Percentiles rank a stretch among this genome's conserved stretches.
phyloP scores from a whole-genome alignment of 2,888 invertebrate species.

The Lepidocyrtinus sp. region DNA sequence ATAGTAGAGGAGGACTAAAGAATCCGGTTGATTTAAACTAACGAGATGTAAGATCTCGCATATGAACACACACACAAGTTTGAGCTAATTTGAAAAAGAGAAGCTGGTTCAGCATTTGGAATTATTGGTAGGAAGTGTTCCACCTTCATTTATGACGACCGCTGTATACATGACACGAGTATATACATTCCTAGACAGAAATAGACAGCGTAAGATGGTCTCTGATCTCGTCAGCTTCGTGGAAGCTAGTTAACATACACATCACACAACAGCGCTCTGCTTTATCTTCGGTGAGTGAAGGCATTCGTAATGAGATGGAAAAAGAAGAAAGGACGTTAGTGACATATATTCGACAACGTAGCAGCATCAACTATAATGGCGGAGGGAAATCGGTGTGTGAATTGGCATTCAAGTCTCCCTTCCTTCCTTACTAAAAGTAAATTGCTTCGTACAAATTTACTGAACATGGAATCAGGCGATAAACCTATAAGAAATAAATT shows the following conservation, averaged over 20 bases:
- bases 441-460: not conserved
- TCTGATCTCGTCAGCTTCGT: not conserved
- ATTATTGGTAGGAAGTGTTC: too few relatives aligned
- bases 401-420: not conserved
- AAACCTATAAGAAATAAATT: not conserved
- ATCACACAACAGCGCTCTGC: not conserved
- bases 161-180: too few relatives aligned
- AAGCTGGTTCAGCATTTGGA: too few relatives aligned
- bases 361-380: too few relatives aligned
- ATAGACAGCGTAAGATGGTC: not conserved
- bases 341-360: not conserved
- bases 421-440: not conserved
- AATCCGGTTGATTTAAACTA: too few relatives aligned
- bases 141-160: too few relatives aligned
- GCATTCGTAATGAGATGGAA: not conserved
- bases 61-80: too few relatives aligned
- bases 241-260: not conserved
- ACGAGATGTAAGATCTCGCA: too few relatives aligned
- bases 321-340: not conserved
- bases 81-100: too few relatives aligned
- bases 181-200: not conserved
- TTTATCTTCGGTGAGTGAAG: not conserved
- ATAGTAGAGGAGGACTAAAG: too few relatives aligned
- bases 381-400: not conserved
- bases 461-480: not conserved